Conservation (phyloP, 2,888 invertebrate species). For the Ophion obscuratus region DNA sequence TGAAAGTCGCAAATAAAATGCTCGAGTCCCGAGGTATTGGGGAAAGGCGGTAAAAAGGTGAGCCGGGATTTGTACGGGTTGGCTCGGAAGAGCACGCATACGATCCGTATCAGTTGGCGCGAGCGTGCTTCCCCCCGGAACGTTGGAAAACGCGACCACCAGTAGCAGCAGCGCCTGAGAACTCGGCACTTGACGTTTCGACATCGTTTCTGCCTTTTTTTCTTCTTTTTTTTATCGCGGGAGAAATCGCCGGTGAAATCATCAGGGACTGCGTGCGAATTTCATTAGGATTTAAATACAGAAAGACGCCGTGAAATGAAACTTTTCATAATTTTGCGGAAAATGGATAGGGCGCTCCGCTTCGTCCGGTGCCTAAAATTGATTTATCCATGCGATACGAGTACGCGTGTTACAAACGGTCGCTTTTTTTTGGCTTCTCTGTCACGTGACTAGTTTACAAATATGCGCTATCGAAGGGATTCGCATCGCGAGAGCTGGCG, state of each 20-base stretch:
- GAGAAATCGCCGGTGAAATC: constrained; percentile 25
- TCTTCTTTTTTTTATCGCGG: neutral
- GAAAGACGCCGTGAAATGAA: neutral
- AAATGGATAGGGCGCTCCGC: neutral
- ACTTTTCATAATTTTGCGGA: neutral
- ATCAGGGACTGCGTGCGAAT: neutral
- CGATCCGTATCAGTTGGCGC: constrained; percentile 9
- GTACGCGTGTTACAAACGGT: constrained; percentile 7
- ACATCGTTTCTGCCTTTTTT: neutral
- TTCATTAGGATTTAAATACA: neutral
- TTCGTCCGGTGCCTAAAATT: constrained; percentile 38
- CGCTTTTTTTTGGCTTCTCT: constrained; percentile 23
- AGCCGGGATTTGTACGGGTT: neutral
- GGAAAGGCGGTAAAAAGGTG: neutral
- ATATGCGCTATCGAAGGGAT: constrained; percentile 37
- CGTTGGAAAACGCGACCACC: constrained; percentile 10
- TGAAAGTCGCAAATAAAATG: neutral
- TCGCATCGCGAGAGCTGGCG: neutral
- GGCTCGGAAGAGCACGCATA: neutral
- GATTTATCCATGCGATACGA: constrained; percentile 56
- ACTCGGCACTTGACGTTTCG: neutral
- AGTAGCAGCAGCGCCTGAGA: neutral
- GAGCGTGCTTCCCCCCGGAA: constrained; percentile 14
- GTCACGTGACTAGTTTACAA: constrained; percentile 40
- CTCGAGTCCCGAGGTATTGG: neutral